phyloP scores from a whole-genome alignment of 2,888 invertebrate species.

The Spilosoma lubricipeda region DNA sequence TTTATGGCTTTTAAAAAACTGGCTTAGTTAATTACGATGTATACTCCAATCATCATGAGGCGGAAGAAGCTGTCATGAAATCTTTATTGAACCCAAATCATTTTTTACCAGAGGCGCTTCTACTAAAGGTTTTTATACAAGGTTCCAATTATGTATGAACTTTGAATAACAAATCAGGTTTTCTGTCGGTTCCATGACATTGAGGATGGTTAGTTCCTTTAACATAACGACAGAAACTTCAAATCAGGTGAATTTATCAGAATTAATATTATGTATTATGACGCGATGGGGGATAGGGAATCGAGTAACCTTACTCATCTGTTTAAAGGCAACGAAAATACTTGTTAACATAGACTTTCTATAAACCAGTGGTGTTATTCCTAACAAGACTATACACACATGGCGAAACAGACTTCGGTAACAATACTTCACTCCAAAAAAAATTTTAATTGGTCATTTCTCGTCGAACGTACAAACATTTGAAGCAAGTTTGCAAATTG shows the following conservation, averaged over 20 bases:
- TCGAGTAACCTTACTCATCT: no score
- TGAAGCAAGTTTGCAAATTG: no score
- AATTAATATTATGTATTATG: no score
- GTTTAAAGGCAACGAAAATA: no score
- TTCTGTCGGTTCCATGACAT: not conserved
- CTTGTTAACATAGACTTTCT: no score
- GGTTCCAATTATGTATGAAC: not conserved
- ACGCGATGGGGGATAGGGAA: no score
- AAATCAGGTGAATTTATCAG: not conserved
- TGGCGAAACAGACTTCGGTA: no score
- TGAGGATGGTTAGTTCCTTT: not conserved
- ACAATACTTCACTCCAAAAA: no score
- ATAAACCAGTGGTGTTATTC: no score
- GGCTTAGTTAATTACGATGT: not conserved
- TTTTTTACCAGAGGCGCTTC: constrained; percentile 1
- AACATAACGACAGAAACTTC: not conserved
- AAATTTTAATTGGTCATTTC: no score
- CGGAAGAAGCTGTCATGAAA: constrained; percentile 8
- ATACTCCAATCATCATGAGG: not conserved
- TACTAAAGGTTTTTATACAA: not conserved
- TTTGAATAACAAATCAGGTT: not conserved
- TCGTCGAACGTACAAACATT: no score
- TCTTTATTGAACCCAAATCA: not conserved
- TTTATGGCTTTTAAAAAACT: not conserved
- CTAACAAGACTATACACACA: no score